These are phyloP conservation scores for Nomada hirtipes DNA, from an alignment of 2,888 invertebrate genomes.

Conservation along the genomic window DNA sequence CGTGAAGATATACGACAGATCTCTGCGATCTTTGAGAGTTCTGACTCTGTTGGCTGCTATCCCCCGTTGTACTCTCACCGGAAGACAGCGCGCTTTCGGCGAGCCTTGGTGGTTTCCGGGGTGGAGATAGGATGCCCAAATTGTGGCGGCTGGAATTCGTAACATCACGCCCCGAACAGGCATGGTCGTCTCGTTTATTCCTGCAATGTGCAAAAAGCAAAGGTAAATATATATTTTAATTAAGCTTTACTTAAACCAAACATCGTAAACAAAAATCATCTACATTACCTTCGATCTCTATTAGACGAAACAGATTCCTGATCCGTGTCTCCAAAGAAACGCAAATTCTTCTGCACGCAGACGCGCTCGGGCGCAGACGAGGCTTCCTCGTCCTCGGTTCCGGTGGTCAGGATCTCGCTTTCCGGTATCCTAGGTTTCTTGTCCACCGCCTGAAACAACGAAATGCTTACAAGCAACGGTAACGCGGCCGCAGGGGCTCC, in stretches of 20 bases:
- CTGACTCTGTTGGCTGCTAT: slow-evolving; percentile 88
- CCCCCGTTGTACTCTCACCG: slow-evolving; percentile 84
- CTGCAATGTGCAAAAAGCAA: slow-evolving; percentile 59
- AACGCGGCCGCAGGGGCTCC: not conserved
- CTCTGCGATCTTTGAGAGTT: slow-evolving; percentile 88
- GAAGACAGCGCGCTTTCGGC: slow-evolving; percentile 82
- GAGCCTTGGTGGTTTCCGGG: slow-evolving; percentile 80
- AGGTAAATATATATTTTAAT: no score
- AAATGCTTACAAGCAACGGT: slow-evolving; percentile 25
- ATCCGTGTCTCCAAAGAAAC: slow-evolving; percentile 94
- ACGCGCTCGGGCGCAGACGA: slow-evolving; percentile 81
- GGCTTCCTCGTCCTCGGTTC: slow-evolving; percentile 86
- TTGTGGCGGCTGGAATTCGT: slow-evolving; percentile 79
- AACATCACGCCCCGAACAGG: slow-evolving; percentile 77
- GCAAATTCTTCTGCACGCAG: slow-evolving; percentile 87
- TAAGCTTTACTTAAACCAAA: not conserved
- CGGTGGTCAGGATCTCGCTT: slow-evolving; percentile 84
- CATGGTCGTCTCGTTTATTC: slow-evolving; percentile 80
- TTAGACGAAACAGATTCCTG: slow-evolving; percentile 87
- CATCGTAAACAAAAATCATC: not conserved
- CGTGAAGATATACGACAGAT: slow-evolving; percentile 93
- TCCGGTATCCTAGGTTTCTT: slow-evolving; percentile 82
- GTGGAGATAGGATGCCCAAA: slow-evolving; percentile 76
- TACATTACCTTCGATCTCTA: slow-evolving; percentile 78
- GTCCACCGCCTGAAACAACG: slow-evolving; percentile 77